Conservation (phyloP, 2,113 vertebrate genomes). For the Centropus bengalensis region DNA sequence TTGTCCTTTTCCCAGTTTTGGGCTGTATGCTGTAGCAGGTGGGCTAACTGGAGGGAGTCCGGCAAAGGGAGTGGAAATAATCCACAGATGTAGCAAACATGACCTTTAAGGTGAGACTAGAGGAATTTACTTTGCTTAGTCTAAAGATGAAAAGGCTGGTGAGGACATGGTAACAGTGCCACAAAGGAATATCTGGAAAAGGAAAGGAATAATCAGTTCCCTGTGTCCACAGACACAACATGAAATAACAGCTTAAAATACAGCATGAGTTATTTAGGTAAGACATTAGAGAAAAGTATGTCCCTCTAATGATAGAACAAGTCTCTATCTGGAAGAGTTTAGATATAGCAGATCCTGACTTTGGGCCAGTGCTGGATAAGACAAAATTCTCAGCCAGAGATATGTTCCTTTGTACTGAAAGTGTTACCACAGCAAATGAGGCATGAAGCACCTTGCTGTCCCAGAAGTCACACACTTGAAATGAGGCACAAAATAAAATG, state of each 20-base stretch:
- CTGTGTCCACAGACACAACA: not conserved
- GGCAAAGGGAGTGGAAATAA: not conserved
- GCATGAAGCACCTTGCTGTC: slow-evolving; percentile 40
- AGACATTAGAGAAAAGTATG: slow-evolving; percentile 18
- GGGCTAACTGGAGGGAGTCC: slow-evolving; percentile 41
- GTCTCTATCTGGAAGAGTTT: slow-evolving; percentile 17
- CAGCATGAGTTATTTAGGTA: not conserved
- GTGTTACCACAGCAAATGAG: not conserved
- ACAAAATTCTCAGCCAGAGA: slow-evolving; percentile 37
- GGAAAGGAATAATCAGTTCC: not conserved
- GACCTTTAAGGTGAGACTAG: slow-evolving; percentile 37
- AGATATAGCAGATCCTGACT: slow-evolving; percentile 2
- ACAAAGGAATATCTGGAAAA: not conserved
- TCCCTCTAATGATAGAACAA: slow-evolving; percentile 27
- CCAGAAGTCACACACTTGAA: slow-evolving; percentile 35
- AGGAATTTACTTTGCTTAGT: slow-evolving; percentile 27
- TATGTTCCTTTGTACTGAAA: slow-evolving; percentile 32
- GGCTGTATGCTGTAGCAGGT: slow-evolving; percentile 32
- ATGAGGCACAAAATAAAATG: slow-evolving; percentile 33
- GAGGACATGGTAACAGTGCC: not conserved
- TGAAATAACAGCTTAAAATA: not conserved
- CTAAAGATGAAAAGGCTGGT: not conserved
- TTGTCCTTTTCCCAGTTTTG: slow-evolving; percentile 35
- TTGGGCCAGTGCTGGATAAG: slow-evolving; percentile 12
- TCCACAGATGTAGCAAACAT: slow-evolving; percentile 39